Evolutionary conservation across 2,113 vertebrate species (phyloP).

Genomic region (Coregonus clupeaformis): DNA sequence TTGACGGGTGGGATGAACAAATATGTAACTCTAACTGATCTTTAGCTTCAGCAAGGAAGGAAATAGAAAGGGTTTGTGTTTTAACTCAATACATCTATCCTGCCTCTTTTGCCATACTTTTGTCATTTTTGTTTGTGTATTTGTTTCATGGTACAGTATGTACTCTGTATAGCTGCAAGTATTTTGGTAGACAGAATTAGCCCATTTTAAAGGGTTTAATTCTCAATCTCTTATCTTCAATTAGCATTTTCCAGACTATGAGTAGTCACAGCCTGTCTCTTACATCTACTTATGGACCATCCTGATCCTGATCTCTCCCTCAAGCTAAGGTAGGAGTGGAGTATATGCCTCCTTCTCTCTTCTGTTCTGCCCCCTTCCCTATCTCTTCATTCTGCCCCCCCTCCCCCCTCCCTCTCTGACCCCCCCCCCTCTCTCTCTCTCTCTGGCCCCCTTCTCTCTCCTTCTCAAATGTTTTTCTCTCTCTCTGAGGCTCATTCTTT

Average conservation of each 20-base stretch:
- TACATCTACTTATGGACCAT: background rate
- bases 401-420: too few species aligned
- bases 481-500: too few species aligned
- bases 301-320: background rate
- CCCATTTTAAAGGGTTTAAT: background rate
- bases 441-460: too few species aligned
- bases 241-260: constrained; percentile 14
- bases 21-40: background rate
- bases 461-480: too few species aligned
- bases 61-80: background rate
- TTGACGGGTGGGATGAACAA: background rate
- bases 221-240: constrained; percentile 1
- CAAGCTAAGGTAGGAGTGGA: background rate
- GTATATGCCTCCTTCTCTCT: too few species aligned
- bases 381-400: too few species aligned
- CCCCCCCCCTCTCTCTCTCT: too few species aligned
- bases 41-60: background rate
- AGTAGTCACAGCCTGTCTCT: constrained; percentile 4
- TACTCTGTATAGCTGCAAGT: background rate
- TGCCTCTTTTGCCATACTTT: background rate
- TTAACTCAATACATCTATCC: background rate
- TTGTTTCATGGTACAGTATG: background rate
- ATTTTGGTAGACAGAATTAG: background rate
- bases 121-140: background rate
- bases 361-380: too few species aligned